phyloP scores from a whole-genome alignment of 2,797 vertebrate genomes.

The Podarcis lilfordi region DNA sequence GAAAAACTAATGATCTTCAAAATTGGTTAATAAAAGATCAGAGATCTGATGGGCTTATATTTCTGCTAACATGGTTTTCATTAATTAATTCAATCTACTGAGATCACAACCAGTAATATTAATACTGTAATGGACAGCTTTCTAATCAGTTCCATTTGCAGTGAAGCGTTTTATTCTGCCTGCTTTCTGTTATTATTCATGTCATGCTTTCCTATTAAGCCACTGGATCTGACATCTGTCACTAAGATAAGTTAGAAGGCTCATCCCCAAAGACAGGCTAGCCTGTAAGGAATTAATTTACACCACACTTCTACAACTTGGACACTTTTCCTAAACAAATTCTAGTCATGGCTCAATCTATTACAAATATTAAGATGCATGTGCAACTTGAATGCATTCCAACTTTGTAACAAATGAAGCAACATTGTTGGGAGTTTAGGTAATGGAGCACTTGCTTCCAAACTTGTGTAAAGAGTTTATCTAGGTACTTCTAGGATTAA shows the following conservation, averaged over 20 bases:
- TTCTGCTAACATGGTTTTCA: conserved; percentile 60
- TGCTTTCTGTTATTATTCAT: conserved; percentile 43
- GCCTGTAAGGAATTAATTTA: conserved; percentile 53
- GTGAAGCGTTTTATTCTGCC: conserved; percentile 62
- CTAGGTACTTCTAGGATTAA: background rate
- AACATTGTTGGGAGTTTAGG: conserved; percentile 20
- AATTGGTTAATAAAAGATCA: conserved; percentile 38
- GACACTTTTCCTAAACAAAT: conserved; percentile 53
- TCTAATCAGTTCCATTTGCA: conserved; percentile 52
- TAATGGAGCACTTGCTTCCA: background rate
- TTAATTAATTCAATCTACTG: conserved; percentile 45
- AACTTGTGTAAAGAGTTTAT: conserved; percentile 33
- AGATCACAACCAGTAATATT: conserved; percentile 60
- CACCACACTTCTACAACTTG: conserved; percentile 44
- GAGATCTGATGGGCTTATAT: conserved; percentile 43
- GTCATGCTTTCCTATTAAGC: conserved; percentile 54
- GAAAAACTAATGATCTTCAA: conserved; percentile 1
- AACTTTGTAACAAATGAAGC: conserved; percentile 46
- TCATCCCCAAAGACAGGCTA: conserved; percentile 54
- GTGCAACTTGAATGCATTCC: conserved; percentile 24
- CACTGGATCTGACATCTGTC: conserved; percentile 61
- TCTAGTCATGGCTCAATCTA: conserved; percentile 55
- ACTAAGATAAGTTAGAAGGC: conserved; percentile 51
- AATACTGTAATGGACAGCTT: conserved; percentile 49
- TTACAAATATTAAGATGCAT: conserved; percentile 48